A percentile compares a stretch with the other conserved stretches of the same genome.
phyloP scores from a whole-genome alignment of 2,113 vertebrate genomes.

The Lepisosteus osseus region DNA sequence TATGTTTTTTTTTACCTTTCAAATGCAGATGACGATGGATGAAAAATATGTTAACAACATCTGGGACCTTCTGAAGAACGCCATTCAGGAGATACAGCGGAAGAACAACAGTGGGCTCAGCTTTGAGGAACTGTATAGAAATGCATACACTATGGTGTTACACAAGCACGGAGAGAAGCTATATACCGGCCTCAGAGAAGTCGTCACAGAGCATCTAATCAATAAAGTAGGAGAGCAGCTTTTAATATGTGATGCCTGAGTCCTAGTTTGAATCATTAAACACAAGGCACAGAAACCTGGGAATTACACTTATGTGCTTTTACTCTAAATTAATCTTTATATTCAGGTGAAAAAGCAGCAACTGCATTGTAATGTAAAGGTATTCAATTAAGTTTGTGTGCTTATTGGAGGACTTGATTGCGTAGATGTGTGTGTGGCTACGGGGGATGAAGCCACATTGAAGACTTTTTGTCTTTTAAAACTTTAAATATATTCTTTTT shows the following conservation, averaged over 20 bases:
- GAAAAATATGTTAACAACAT: conserved; percentile 99
- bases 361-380: no score
- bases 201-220: conserved; percentile 97
- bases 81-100: conserved; percentile 98
- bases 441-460: no score
- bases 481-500: no score
- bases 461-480: no score
- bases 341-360: no score
- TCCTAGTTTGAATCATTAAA: background rate
- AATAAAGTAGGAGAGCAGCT: conserved; percentile 81
- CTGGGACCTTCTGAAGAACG: conserved; percentile 98
- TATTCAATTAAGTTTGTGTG: no score
- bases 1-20: conserved; percentile 22
- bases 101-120: conserved; percentile 99
- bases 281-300: no score
- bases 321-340: no score
- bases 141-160: conserved; percentile 98
- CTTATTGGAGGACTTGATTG: no score
- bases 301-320: no score
- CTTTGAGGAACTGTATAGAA: conserved; percentile 98
- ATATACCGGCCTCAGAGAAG: conserved; percentile 96
- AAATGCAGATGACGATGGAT: conserved; percentile 97
- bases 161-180: conserved; percentile 98
- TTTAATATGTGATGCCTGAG: background rate
- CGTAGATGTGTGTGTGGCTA: no score